Evolutionary conservation across 2,888 invertebrate genomes (phyloP), one percentile per base, ranked within the genome.

Genomic region (Agonum fuliginosum): DNA sequence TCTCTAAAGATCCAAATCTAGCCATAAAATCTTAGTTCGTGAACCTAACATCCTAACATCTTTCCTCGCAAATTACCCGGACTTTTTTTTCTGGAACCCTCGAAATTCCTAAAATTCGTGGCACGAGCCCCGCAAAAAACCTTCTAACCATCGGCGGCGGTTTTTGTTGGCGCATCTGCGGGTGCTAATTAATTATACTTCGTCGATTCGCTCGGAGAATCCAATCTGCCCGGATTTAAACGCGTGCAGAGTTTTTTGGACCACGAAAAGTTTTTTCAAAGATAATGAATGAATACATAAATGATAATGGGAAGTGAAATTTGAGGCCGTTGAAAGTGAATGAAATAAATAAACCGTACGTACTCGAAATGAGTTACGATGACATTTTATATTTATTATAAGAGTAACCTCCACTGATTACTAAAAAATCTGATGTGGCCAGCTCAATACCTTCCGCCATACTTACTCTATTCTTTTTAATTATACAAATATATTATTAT

Each of bases 181-280:
- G 67, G 41, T 30, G 41, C 67, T 67, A 67, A 67, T 67, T 67
- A 67, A 67, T 67, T 67, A 67, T 67, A 67, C 67, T 67, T 20
- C n/a, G 37, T 22, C 46, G 46, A 10, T 5, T 30, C 8, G 30
- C 30, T 3, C 8, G 3, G 30, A 5, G 30, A 30, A 5, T 30
- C 14, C 54, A 58, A 27, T 14, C 12, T 14, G 24, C 27, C 10
- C 27, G 14, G 54, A 27, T 54, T 54, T 27, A 17, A 19, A 10
- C 54, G 54, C 54, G 54, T 54, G 54, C 24, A n/a, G 22, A 0
- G 54, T 54, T 54, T 54, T 54, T 54, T 62, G n/a, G 24, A 10
- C 20, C 20, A 37, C 37, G 51, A 22, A 51, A n/a, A 20, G 20
- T 48, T 46, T 46, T 24, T 54, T 2, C 8, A n/a, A 12, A 37